These are phyloP conservation scores for Podarcis cretensis DNA, from an alignment of 2,113 vertebrate genomes.

Conservation along the genomic window DNA sequence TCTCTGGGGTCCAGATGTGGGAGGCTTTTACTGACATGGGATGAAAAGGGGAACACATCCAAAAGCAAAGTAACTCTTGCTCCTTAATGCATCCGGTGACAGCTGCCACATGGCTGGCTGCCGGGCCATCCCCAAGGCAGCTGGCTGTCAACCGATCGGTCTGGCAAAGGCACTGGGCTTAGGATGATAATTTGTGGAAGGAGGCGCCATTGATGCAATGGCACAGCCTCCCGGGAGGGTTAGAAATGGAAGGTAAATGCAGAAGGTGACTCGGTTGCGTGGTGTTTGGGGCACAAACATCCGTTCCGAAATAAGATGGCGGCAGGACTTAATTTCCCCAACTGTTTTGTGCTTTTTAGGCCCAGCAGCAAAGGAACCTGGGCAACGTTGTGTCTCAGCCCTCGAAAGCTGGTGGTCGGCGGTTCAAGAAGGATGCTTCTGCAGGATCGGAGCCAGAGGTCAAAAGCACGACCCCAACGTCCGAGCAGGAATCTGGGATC, in stretches of 20 bases:
- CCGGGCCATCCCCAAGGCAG: constrained; percentile 29
- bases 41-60: constrained; percentile 45
- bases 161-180: constrained; percentile 17
- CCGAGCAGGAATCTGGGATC: constrained; percentile 92
- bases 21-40: constrained; percentile 52
- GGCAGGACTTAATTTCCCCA: neutral
- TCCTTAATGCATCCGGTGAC: constrained; percentile 51
- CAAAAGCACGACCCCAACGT: constrained; percentile 84
- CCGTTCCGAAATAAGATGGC: fast-evolving
- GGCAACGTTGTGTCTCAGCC: constrained; percentile 85
- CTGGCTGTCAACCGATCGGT: constrained; percentile 51
- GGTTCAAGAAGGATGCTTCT: constrained; percentile 77
- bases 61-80: constrained; percentile 30
- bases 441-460: constrained; percentile 75
- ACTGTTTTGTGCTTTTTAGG: constrained; percentile 75
- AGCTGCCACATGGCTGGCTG: constrained; percentile 67
- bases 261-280: fast-evolving
- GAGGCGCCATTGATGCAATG: neutral
- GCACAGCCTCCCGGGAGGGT: constrained; percentile 4
- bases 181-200: neutral
- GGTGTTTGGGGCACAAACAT: neutral
- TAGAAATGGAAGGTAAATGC: neutral
- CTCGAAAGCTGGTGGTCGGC: constrained; percentile 77
- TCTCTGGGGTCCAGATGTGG: constrained; percentile 75
- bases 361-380: constrained; percentile 90